These are phyloP conservation scores for Brienomyrus longianalis DNA, from an alignment of 2,113 vertebrate genomes.

Conservation along the genomic window DNA sequence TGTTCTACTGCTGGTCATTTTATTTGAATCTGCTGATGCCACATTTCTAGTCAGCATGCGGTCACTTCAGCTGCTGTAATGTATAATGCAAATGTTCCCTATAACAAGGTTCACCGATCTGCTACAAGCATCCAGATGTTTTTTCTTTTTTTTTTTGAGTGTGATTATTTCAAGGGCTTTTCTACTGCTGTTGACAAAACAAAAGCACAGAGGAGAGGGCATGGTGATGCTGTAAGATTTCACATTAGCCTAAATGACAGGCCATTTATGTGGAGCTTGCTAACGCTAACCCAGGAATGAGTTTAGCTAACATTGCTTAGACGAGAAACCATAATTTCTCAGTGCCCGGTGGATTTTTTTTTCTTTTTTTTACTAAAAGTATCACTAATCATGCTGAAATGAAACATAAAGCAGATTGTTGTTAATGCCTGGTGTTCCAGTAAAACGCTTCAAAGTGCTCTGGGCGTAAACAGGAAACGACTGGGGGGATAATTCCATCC, in stretches of 20 bases:
- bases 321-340: constrained; percentile 1
- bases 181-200: not conserved
- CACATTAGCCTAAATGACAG: constrained; percentile 7
- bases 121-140: not conserved
- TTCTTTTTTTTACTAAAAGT: not conserved
- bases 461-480: not conserved
- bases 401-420: not conserved
- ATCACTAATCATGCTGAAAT: not conserved
- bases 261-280: not conserved
- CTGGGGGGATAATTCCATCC: not conserved
- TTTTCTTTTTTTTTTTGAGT: not conserved
- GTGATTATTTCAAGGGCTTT: not conserved
- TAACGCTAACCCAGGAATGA: not conserved
- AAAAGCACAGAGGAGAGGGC: not conserved
- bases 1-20: not conserved
- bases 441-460: not conserved
- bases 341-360: not conserved
- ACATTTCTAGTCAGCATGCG: not conserved
- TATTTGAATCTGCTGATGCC: not conserved
- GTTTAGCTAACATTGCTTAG: not conserved
- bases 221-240: not conserved
- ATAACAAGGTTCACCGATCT: not conserved
- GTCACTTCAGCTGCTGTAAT: not conserved
- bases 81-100: not conserved
- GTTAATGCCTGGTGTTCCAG: not conserved